Conservation (phyloP, 2,888 invertebrate genomes). For the Dasysyrphus albostriatus region DNA sequence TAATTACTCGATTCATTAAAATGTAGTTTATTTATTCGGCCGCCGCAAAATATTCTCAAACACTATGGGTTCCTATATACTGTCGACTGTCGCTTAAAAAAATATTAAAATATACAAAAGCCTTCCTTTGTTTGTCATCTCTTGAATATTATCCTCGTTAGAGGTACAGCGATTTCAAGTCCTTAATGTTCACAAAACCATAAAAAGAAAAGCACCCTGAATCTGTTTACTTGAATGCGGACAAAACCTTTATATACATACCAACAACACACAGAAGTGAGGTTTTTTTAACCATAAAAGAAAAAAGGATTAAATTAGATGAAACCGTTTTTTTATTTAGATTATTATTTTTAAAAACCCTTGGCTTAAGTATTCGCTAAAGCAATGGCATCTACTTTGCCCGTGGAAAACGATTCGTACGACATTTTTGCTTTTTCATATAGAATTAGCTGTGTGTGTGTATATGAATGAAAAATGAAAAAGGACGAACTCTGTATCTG, state of each 20-base stretch:
- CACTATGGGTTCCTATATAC: neutral
- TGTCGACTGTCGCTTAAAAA: slow-evolving; percentile 18
- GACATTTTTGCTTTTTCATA: slow-evolving; percentile 27
- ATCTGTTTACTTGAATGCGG: slow-evolving; percentile 62
- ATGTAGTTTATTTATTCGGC: slow-evolving; percentile 24
- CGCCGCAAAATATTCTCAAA: slow-evolving; percentile 15
- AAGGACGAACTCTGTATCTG: slow-evolving; percentile 27
- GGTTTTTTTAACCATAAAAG: slow-evolving; percentile 23
- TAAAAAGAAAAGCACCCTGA: slow-evolving; percentile 49
- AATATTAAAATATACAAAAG: slow-evolving; percentile 35
- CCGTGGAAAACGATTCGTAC: slow-evolving; percentile 54
- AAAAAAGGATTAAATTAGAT: slow-evolving; percentile 58
- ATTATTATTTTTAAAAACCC: slow-evolving; percentile 63
- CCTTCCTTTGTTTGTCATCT: slow-evolving; percentile 61
- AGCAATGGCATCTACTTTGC: slow-evolving; percentile 46
- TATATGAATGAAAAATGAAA: slow-evolving; percentile 17
- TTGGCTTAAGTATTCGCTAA: slow-evolving; percentile 27
- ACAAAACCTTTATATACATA: slow-evolving; percentile 36
- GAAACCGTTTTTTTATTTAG: slow-evolving; percentile 45
- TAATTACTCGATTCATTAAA: slow-evolving; percentile 59
- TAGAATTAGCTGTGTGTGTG: slow-evolving; percentile 40
- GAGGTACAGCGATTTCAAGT: slow-evolving; percentile 33
- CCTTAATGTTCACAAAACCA: slow-evolving; percentile 46
- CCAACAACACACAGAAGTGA: slow-evolving; percentile 1
- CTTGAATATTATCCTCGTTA: slow-evolving; percentile 50